A percentile compares a stretch with the other conserved stretches of the same genome.
Conservation (phyloP, 2,888 invertebrate species). For the Morinoia aosen region DNA sequence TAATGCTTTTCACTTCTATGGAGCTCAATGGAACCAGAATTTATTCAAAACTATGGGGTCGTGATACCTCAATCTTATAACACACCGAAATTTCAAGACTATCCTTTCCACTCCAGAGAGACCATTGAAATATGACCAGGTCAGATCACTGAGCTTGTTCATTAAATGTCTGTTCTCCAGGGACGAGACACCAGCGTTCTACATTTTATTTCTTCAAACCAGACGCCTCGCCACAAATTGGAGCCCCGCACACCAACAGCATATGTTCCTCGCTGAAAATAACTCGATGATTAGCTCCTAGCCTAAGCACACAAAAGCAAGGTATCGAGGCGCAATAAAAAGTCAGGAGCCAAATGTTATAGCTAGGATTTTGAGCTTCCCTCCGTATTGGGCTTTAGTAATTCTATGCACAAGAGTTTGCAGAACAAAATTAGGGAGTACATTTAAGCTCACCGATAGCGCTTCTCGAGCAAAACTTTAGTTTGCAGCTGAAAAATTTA, state of each 20-base stretch:
- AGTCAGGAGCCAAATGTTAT: neutral
- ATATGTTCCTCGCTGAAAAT: neutral
- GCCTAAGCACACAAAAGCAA: neutral
- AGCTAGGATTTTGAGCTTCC: neutral
- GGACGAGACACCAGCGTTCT: too few relatives aligned
- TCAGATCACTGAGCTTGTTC: neutral
- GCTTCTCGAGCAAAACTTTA: conserved; percentile 21
- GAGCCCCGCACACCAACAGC: neutral
- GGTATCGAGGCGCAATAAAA: neutral
- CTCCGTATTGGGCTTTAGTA: neutral
- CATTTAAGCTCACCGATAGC: conserved; percentile 1
- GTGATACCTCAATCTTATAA: neutral
- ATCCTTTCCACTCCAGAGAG: neutral
- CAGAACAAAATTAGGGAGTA: neutral
- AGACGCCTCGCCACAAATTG: neutral
- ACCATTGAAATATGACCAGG: neutral
- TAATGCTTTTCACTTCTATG: neutral
- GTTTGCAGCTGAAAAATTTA: conserved; percentile 40
- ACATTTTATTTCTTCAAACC: neutral
- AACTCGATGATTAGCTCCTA: neutral
- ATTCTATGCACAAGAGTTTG: neutral
- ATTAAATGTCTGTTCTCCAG: too few relatives aligned
- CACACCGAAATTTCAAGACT: too few relatives aligned
- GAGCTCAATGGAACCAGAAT: neutral
- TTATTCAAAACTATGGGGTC: neutral